Conservation (phyloP, 2,888 invertebrate genomes). For the Dasypogon diadema region DNA sequence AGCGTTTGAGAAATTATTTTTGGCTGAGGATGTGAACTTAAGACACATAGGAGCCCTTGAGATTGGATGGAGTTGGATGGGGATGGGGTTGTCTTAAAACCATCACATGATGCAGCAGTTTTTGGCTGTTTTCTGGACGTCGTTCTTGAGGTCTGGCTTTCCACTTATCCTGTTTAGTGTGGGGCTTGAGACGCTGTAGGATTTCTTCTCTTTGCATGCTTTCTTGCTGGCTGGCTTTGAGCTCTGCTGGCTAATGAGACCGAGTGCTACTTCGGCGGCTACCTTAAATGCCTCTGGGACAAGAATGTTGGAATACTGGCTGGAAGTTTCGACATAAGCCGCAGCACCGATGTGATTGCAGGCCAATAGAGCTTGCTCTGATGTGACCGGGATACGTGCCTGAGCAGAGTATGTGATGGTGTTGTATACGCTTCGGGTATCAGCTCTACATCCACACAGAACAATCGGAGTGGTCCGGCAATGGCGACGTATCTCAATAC, state of each 20-base stretch:
- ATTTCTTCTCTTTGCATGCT: slow-evolving; percentile 55
- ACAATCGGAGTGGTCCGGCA: slow-evolving; percentile 73
- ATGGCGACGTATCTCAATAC: slow-evolving; percentile 75
- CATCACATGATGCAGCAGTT: slow-evolving; percentile 57
- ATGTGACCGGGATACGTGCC: slow-evolving; percentile 58
- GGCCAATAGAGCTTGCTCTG: slow-evolving; percentile 73
- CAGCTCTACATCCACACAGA: slow-evolving; percentile 76
- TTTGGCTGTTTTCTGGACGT: slow-evolving; percentile 56
- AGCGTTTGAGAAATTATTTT: slow-evolving; percentile 9
- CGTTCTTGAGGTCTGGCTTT: slow-evolving; percentile 55
- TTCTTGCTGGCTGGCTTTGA: slow-evolving; percentile 54
- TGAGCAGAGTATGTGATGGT: slow-evolving; percentile 69
- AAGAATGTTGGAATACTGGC: slow-evolving; percentile 73
- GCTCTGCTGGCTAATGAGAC: slow-evolving; percentile 61
- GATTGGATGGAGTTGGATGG: background rate
- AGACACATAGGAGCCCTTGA: slow-evolving; percentile 31
- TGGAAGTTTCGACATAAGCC: slow-evolving; percentile 77
- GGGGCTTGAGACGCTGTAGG: slow-evolving; percentile 55
- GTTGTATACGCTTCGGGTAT: slow-evolving; percentile 74
- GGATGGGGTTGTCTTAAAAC: slow-evolving; percentile 45
- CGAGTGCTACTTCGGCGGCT: slow-evolving; percentile 74
- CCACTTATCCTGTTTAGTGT: slow-evolving; percentile 54
- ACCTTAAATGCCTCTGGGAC: slow-evolving; percentile 77
- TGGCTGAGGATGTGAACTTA: slow-evolving; percentile 15
- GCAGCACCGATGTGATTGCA: slow-evolving; percentile 75